Conservation (phyloP, 2,113 vertebrate species). For the Proteles cristata region DNA sequence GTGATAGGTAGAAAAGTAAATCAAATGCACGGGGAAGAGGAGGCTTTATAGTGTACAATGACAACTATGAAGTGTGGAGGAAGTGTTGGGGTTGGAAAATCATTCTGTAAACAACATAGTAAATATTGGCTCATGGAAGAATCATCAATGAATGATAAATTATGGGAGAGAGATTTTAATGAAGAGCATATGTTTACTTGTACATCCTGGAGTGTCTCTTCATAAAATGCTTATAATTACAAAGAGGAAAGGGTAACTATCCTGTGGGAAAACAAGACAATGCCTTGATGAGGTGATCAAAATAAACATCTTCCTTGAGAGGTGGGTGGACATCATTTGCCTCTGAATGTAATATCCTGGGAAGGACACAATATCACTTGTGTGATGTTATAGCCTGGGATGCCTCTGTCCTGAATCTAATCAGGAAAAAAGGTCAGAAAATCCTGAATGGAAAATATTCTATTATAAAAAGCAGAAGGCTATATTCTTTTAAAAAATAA, state of each 20-base stretch:
- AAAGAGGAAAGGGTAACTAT: neutral
- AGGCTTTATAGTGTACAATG: neutral
- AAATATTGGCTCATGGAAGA: neutral
- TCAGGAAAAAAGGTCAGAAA: neutral
- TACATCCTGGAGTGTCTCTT: neutral
- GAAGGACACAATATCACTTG: neutral
- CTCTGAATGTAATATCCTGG: neutral
- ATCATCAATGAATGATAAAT: neutral
- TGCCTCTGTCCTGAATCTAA: neutral
- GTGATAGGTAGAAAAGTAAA: neutral
- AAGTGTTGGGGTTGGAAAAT: neutral
- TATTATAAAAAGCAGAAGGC: neutral
- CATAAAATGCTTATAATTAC: neutral
- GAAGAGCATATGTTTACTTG: constrained; percentile 4
- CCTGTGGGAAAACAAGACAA: neutral
- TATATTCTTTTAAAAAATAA: neutral
- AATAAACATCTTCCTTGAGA: neutral
- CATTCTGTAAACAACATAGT: neutral
- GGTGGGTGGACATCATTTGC: neutral
- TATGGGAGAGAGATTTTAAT: neutral
- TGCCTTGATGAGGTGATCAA: neutral
- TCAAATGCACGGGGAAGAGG: neutral
- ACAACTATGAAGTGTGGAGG: neutral
- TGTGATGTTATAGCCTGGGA: neutral
- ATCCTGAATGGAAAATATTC: neutral